Evolutionary conservation across 2,113 vertebrate species (phyloP).

Genomic region (Numida meleagris): DNA sequence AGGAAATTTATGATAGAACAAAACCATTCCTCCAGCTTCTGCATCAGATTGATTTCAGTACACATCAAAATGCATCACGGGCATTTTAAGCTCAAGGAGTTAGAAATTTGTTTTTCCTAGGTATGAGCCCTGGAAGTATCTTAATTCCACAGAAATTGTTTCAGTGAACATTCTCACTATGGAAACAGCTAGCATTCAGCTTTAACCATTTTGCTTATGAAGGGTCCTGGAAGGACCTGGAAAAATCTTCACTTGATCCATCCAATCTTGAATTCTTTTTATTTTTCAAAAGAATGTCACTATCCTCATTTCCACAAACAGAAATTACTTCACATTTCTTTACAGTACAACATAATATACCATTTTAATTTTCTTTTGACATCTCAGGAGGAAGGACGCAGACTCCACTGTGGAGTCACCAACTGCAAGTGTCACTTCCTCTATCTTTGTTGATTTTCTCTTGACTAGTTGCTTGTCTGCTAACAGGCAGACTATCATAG

Average conservation of each 20-base stretch:
- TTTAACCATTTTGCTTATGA: not conserved
- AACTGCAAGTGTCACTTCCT: not conserved
- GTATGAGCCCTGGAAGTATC: accelerated
- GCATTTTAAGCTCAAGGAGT: not conserved
- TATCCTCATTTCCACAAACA: not conserved
- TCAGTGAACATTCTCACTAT: not conserved
- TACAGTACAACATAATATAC: not conserved
- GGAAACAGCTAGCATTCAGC: not conserved
- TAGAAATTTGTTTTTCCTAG: not conserved
- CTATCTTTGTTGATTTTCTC: not conserved
- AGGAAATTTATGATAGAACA: not conserved
- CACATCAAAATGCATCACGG: not conserved
- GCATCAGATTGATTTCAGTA: not conserved
- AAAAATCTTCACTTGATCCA: not conserved
- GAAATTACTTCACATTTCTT: not conserved
- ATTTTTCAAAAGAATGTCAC: not conserved
- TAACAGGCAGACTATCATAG: not conserved
- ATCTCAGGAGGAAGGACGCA: not conserved
- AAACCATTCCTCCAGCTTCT: not conserved
- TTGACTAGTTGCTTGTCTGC: not conserved
- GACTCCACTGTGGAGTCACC: not conserved
- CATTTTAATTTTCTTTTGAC: not conserved
- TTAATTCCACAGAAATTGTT: not conserved
- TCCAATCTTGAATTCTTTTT: not conserved
- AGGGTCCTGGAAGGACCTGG: not conserved